phyloP scores from a whole-genome alignment of 1,140 invertebrate species.

The Linepithema humile region DNA sequence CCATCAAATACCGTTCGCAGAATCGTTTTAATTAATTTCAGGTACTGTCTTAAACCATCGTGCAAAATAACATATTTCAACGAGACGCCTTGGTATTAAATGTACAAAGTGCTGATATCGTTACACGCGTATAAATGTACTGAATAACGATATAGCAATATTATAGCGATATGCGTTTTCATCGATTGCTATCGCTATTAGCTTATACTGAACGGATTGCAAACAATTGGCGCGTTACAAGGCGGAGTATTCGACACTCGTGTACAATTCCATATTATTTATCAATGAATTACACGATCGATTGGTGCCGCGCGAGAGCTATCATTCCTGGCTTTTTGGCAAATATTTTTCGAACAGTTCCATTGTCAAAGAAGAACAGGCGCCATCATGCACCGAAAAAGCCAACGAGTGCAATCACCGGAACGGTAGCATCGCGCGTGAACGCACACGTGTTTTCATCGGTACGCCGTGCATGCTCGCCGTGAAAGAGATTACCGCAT shows the following conservation, averaged over 20 bases:
- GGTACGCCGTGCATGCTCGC: slow-evolving; percentile 18
- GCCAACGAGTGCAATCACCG: slow-evolving; percentile 21
- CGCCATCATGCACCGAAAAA: slow-evolving; percentile 44
- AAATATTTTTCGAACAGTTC: slow-evolving; percentile 59
- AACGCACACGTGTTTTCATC: slow-evolving; percentile 59
- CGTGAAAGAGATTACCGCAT: slow-evolving; percentile 38
- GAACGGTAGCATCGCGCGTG: slow-evolving; percentile 7
- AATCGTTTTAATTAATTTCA: slow-evolving; percentile 14
- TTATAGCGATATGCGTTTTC: neutral
- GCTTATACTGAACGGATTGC: neutral
- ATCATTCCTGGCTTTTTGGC: neutral
- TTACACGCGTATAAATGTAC: neutral
- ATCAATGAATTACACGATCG: slow-evolving; percentile 30
- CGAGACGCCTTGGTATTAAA: neutral
- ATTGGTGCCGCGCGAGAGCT: neutral
- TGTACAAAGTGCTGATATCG: neutral
- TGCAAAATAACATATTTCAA: neutral
- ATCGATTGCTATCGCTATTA: neutral
- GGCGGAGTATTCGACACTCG: neutral
- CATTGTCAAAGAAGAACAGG: slow-evolving; percentile 55
- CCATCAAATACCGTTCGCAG: neutral
- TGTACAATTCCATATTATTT: slow-evolving; percentile 15
- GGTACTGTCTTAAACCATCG: neutral
- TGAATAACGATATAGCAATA: neutral
- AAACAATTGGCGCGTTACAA: neutral